Conservation (phyloP, 2,888 invertebrate species). For the Cerastis leucographa region DNA sequence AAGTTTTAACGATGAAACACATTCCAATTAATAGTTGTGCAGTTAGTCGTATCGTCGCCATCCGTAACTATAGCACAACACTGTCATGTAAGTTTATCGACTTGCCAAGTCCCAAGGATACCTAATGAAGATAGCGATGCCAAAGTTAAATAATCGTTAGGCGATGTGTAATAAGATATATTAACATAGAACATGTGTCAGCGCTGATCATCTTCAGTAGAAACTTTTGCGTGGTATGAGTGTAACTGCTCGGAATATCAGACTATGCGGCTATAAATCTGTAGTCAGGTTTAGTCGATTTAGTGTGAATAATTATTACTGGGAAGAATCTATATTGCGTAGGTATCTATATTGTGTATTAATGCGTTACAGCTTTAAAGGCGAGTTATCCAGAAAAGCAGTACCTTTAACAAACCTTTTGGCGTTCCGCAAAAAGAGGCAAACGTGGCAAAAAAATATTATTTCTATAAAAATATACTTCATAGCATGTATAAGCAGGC, state of each 20-base stretch:
- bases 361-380: slow-evolving; percentile 3
- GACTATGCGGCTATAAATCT: slow-evolving; percentile 35
- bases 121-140: slow-evolving; percentile 11
- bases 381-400: background rate
- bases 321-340: slow-evolving; percentile 2
- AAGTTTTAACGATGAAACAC: slow-evolving; percentile 60
- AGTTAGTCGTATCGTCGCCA: slow-evolving; percentile 45
- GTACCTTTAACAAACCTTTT: background rate
- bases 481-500: background rate
- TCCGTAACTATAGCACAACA: slow-evolving; percentile 36
- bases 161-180: slow-evolving; percentile 27
- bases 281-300: slow-evolving; percentile 28
- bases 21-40: slow-evolving; percentile 63
- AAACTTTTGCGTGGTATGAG: slow-evolving; percentile 29
- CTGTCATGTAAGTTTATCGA: slow-evolving; percentile 19
- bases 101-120: slow-evolving; percentile 12
- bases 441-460: background rate
- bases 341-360: background rate
- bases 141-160: slow-evolving; percentile 34
- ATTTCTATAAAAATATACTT: background rate
- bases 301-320: slow-evolving; percentile 14
- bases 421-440: background rate
- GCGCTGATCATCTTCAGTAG: slow-evolving; percentile 19
- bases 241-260: slow-evolving; percentile 41
- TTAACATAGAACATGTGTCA: slow-evolving; percentile 35